phyloP scores from a whole-genome alignment of 2,888 invertebrate species.

The Tenthredo scrophulariae region DNA sequence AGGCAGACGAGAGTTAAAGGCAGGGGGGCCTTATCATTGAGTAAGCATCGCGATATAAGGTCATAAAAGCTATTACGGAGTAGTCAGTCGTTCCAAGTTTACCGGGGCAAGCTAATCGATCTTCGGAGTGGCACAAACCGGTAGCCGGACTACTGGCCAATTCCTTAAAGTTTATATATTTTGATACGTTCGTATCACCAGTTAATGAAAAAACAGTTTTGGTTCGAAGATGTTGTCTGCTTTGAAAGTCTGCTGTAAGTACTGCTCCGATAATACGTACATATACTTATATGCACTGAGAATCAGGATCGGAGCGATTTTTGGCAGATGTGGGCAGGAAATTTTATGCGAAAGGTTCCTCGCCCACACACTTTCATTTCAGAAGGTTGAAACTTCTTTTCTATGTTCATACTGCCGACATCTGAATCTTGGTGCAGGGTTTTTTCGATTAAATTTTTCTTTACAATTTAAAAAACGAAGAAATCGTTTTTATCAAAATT shows the following conservation, averaged over 20 bases:
- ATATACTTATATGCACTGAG: not conserved
- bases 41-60: not conserved
- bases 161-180: not conserved
- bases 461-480: too few relatives aligned
- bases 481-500: too few relatives aligned
- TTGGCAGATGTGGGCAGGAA: too few relatives aligned
- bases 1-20: not conserved
- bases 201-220: not conserved
- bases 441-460: too few relatives aligned
- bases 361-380: too few relatives aligned
- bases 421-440: too few relatives aligned
- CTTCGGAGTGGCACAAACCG: not conserved
- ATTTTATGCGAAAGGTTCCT: too few relatives aligned
- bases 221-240: conserved; percentile 61
- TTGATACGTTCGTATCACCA: not conserved
- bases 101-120: not conserved
- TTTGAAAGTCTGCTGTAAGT: conserved; percentile 70
- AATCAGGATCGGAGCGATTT: too few relatives aligned
- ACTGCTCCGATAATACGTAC: conserved; percentile 36
- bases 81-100: conserved; percentile 6
- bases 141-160: not conserved
- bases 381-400: too few relatives aligned
- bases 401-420: too few relatives aligned
- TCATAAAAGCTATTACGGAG: not conserved
- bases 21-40: not conserved